Evolutionary conservation across 2,797 vertebrate species (phyloP).

Genomic region (Cynopterus sphinx): DNA sequence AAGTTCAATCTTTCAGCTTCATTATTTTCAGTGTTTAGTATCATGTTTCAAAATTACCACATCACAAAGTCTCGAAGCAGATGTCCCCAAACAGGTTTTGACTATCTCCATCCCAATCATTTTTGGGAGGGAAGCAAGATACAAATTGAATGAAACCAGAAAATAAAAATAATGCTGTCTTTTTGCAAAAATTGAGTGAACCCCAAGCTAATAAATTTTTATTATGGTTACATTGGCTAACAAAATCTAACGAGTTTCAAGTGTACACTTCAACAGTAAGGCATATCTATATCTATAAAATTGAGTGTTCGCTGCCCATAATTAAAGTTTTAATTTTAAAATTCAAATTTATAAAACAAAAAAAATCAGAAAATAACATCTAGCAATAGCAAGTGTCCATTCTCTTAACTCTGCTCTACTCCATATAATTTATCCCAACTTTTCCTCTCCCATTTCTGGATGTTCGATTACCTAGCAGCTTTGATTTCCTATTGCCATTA

Average conservation of each 20-base stretch:
- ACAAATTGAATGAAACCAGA: neutral
- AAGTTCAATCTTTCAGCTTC: neutral
- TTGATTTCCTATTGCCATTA: neutral
- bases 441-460: neutral
- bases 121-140: neutral
- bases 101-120: neutral
- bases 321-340: neutral
- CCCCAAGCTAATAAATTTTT: neutral
- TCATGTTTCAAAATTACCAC: constrained; percentile 34
- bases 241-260: no score
- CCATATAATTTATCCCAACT: neutral
- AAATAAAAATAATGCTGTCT: neutral
- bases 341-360: constrained; percentile 44
- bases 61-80: neutral
- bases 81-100: neutral
- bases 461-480: neutral
- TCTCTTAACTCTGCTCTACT: neutral
- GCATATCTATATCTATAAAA: no score
- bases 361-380: constrained; percentile 14
- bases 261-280: no score
- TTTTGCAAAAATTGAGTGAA: constrained; percentile 3
- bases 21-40: constrained; percentile 39
- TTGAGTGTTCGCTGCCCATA: no score
- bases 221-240: no score
- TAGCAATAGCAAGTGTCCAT: neutral